Percentiles rank a stretch among this genome's conserved stretches.
Evolutionary conservation across 2,888 invertebrate species (phyloP).

Genomic region (Cantharis nigra): DNA sequence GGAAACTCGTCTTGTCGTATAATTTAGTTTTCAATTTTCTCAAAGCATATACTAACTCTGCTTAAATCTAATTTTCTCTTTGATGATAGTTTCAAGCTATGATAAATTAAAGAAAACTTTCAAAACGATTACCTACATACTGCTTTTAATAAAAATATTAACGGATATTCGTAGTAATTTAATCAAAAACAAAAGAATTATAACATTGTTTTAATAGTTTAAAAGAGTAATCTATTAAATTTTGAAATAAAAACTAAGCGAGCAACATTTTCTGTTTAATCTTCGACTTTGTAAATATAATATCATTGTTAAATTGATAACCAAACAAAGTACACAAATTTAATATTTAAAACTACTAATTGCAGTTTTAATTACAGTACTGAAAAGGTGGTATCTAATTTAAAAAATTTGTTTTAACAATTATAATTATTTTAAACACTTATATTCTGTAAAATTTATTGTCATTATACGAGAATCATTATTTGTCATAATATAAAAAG

Average conservation of each 20-base stretch:
- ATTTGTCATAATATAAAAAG: too few relatives aligned
- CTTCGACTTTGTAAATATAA: not conserved
- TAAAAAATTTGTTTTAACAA: not conserved
- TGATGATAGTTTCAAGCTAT: not conserved
- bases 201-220: not conserved
- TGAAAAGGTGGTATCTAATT: not conserved
- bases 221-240: not conserved
- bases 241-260: not conserved
- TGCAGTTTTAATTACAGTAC: not conserved
- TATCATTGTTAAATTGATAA: not conserved
- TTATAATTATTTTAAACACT: not conserved
- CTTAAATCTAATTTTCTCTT: not conserved
- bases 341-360: not conserved
- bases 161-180: not conserved
- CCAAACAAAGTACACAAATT: not conserved
- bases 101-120: not conserved
- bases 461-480: too few relatives aligned
- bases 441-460: too few relatives aligned
- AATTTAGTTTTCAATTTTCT: not conserved
- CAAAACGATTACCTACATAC: too few relatives aligned
- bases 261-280: not conserved
- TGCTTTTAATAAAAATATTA: not conserved
- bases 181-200: not conserved
- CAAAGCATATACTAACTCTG: too few relatives aligned
- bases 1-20: not conserved